phyloP scores from a whole-genome alignment of 2,113 vertebrate genomes.

The Tonatia bakeri region DNA sequence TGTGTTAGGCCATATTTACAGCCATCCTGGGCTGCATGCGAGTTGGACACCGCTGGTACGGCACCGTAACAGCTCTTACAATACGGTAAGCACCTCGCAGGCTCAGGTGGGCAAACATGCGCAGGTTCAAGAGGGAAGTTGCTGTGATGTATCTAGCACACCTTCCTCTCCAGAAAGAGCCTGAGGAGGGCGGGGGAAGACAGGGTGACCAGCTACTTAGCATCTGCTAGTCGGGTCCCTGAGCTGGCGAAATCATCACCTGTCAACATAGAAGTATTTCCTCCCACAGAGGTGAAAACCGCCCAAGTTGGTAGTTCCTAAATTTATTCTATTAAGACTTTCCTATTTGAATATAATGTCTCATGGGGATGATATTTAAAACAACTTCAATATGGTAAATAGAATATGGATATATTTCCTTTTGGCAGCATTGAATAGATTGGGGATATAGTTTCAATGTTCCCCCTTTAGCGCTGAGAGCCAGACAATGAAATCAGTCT shows the following conservation, averaged over 20 bases:
- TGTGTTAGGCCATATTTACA: too few relatives aligned
- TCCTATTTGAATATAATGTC: conserved; percentile 65
- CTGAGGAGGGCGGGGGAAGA: not conserved
- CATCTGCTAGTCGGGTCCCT: not conserved
- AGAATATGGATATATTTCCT: conserved; percentile 29
- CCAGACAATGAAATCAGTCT: not conserved
- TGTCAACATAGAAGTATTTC: not conserved
- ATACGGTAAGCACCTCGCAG: not conserved
- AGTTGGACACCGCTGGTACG: not conserved
- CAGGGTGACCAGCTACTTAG: not conserved
- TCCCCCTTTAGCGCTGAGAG: not conserved
- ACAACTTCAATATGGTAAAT: conserved; percentile 17
- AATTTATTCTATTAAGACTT: conserved; percentile 38
- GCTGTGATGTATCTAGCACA: not conserved
- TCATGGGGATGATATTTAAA: conserved; percentile 48
- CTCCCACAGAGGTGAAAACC: not conserved
- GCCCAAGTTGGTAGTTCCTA: not conserved
- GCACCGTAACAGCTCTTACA: not conserved
- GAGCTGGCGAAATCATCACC: not conserved
- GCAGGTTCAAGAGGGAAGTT: conserved; percentile 22
- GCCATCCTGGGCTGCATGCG: too few relatives aligned
- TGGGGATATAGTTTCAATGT: not conserved
- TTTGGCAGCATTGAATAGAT: conserved; percentile 5
- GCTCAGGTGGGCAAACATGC: conserved; percentile 27
- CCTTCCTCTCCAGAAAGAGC: not conserved